These are phyloP conservation scores for Phataginus tricuspis DNA, from an alignment of 2,797 vertebrate species.

Conservation along the genomic window DNA sequence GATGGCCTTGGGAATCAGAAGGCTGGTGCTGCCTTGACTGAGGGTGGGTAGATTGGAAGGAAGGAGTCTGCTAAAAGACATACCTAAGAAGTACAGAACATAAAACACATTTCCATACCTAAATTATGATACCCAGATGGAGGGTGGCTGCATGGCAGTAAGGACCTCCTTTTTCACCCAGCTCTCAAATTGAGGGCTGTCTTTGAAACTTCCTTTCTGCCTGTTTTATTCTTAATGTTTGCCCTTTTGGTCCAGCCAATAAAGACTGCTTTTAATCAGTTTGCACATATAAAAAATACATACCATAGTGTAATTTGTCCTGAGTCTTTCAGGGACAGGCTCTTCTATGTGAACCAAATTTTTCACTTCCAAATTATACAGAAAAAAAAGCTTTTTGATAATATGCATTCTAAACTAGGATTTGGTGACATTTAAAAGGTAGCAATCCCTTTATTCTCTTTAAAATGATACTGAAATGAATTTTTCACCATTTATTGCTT, in stretches of 20 bases:
- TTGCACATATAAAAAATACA: background rate
- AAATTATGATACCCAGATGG: background rate
- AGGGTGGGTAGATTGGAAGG: background rate
- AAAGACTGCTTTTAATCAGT: background rate
- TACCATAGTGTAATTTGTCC: background rate
- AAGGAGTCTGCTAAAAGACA: background rate
- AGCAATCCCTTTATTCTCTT: background rate
- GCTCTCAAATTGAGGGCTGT: background rate
- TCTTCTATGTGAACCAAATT: background rate
- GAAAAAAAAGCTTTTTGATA: background rate
- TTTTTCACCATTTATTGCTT: constrained; percentile 1
- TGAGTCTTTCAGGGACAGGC: background rate
- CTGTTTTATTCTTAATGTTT: constrained; percentile 2
- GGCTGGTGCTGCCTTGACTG: background rate
- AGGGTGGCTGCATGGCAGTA: background rate
- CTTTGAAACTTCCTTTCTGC: background rate
- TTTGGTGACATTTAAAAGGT: background rate
- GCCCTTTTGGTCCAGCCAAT: background rate
- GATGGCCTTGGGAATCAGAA: background rate
- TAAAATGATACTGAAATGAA: background rate
- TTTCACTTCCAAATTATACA: background rate
- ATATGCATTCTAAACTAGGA: background rate
- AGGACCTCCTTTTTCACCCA: background rate
- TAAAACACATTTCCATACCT: background rate
- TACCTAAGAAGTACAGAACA: background rate